These are phyloP conservation scores for Hartigia nigra DNA, from an alignment of 2,888 invertebrate genomes.

Conservation along the genomic window DNA sequence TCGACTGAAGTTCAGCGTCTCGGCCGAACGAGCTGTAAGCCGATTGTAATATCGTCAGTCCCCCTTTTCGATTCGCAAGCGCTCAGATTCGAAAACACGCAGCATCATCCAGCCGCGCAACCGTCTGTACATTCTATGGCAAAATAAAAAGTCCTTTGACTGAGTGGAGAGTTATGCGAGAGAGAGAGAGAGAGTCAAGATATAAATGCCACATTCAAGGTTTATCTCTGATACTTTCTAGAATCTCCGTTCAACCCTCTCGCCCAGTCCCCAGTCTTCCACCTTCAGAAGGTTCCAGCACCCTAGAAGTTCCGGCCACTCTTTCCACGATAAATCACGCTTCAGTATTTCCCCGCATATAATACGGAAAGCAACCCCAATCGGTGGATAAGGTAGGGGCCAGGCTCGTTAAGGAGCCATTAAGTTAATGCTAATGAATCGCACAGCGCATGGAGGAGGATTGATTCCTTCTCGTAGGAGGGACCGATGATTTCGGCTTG, in stretches of 20 bases:
- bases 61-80: not conserved
- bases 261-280: not conserved
- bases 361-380: conserved; percentile 13
- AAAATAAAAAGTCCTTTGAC: not conserved
- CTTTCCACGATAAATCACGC: conserved; percentile 46
- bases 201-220: not conserved
- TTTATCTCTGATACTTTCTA: conserved; percentile 29
- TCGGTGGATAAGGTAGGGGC: conserved; percentile 37
- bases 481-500: not conserved
- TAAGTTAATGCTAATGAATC: conserved; percentile 50
- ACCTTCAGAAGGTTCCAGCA: not conserved
- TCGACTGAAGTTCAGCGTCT: conserved; percentile 7
- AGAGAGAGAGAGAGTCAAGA: not conserved
- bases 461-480: conserved; percentile 31
- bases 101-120: not conserved
- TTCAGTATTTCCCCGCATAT: conserved; percentile 31
- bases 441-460: conserved; percentile 34
- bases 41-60: conserved; percentile 51
- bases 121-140: not conserved
- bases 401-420: conserved; percentile 46
- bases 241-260: conserved; percentile 15
- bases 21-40: conserved; percentile 53
- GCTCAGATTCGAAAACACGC: not conserved
- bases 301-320: not conserved
- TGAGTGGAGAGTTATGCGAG: not conserved